Conservation (phyloP, 2,888 invertebrate genomes). For the Chrysolina americana region DNA sequence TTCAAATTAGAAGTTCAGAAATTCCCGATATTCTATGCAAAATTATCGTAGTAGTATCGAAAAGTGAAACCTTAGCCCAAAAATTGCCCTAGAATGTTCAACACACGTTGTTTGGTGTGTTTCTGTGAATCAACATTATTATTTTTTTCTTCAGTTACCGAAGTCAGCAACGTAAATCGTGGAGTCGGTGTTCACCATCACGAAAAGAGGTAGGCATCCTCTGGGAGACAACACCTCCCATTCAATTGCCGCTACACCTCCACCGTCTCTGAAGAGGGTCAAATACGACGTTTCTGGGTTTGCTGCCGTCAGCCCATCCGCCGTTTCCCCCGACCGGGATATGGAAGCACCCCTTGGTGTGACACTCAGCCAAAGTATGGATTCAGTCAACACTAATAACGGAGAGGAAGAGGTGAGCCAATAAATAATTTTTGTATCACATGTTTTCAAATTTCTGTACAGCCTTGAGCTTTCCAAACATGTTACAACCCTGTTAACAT, state of each 20-base stretch:
- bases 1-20: too few relatives aligned
- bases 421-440: neutral
- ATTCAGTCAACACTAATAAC: constrained; percentile 95
- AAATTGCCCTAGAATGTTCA: too few relatives aligned
- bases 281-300: constrained; percentile 67
- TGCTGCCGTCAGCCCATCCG: constrained; percentile 52
- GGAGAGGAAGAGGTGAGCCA: constrained; percentile 95
- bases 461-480: too few relatives aligned
- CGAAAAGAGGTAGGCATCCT: constrained; percentile 70
- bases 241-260: constrained; percentile 61
- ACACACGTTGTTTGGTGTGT: too few relatives aligned
- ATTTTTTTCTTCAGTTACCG: constrained; percentile 1
- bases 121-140: too few relatives aligned
- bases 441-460: too few relatives aligned
- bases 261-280: constrained; percentile 68
- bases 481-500: too few relatives aligned
- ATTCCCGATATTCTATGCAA: too few relatives aligned
- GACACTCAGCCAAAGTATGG: constrained; percentile 96
- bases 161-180: constrained; percentile 65
- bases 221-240: constrained; percentile 63
- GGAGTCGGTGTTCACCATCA: constrained; percentile 69
- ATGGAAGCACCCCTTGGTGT: constrained; percentile 81
- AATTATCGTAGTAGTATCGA: too few relatives aligned
- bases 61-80: too few relatives aligned
- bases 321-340: constrained; percentile 64